phyloP scores from a whole-genome alignment of 2,888 invertebrate genomes.

The Himalopsyche japonica region DNA sequence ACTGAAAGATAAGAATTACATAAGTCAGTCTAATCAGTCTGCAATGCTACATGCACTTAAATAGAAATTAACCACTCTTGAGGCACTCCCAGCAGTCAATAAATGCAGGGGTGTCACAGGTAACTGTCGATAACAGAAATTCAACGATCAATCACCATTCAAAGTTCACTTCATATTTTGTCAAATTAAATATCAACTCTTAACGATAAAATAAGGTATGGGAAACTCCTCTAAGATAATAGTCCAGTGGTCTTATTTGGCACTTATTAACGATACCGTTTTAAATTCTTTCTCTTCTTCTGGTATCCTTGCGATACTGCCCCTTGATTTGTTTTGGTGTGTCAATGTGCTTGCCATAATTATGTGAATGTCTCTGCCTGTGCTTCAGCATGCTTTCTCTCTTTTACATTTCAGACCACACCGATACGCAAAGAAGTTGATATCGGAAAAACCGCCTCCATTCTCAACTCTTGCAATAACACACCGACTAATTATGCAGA shows the following conservation, averaged over 20 bases:
- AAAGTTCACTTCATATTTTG: no score
- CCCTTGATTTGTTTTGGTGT: not conserved
- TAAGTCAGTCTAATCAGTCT: no score
- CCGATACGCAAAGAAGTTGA: not conserved
- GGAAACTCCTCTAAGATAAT: no score
- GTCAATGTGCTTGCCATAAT: constrained; percentile 9
- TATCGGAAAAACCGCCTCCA: not conserved
- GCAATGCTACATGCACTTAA: no score
- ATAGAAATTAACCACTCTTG: no score
- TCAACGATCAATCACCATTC: no score
- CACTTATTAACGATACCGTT: not conserved
- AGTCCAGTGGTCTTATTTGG: not conserved
- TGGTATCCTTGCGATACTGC: not conserved
- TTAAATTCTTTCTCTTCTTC: not conserved
- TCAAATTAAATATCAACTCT: no score
- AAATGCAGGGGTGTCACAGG: no score
- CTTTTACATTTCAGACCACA: constrained; percentile 32
- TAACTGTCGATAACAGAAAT: no score
- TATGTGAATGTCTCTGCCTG: constrained; percentile 25
- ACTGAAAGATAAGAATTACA: no score
- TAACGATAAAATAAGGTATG: no score
- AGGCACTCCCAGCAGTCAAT: no score
- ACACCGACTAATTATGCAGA: not conserved
- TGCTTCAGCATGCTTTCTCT: constrained; percentile 38
- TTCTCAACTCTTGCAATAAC: not conserved